phyloP scores from a whole-genome alignment of 2,797 vertebrate genomes.

The Cuniculus paca region DNA sequence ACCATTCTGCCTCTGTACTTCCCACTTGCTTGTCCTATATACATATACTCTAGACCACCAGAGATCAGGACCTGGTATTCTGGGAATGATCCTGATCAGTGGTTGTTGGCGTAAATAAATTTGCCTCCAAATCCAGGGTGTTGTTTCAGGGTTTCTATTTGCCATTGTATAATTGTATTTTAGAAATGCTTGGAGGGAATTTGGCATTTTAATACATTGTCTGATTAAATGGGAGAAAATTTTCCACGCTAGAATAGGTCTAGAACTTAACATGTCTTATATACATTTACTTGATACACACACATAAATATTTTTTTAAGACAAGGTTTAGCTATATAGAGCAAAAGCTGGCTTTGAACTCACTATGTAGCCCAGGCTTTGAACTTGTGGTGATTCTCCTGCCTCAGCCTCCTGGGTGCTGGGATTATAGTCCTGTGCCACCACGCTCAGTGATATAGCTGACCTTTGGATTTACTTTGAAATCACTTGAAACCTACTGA shows the following conservation, averaged over 20 bases:
- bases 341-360: not conserved
- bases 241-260: not conserved
- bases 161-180: not conserved
- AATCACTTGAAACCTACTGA: not conserved
- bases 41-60: not conserved
- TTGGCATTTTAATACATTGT: not conserved
- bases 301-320: not conserved
- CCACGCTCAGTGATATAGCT: not conserved
- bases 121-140: not conserved
- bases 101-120: not conserved
- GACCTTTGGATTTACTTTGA: conserved; percentile 2
- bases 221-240: not conserved
- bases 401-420: not conserved
- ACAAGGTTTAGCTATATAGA: not conserved
- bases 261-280: not conserved
- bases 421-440: not conserved
- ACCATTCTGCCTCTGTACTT: not conserved
- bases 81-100: not conserved
- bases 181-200: conserved; percentile 19
- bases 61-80: not conserved
- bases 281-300: no score
- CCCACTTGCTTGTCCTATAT: not conserved
- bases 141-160: not conserved
- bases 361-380: not conserved
- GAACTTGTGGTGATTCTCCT: not conserved